Evolutionary conservation across 30 jellyfish, hydroid and myxozoan genomes (phyloP), one percentile per base, ranked within the genome.

Genomic region (Haliclystus octoradiatus): DNA sequence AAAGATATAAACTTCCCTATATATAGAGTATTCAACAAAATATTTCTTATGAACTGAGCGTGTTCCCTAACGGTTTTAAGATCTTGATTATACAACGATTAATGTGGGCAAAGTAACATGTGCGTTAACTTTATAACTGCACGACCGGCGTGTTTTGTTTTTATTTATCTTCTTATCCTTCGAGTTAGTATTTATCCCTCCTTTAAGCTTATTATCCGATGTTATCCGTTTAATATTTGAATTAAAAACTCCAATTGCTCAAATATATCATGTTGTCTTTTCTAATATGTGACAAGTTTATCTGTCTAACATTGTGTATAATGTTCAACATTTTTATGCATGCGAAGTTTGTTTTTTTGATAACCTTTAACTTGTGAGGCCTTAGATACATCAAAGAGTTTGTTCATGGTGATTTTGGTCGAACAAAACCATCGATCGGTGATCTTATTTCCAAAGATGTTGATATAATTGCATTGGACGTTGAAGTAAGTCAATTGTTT

Each of bases 331-430:
- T n/a, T n/a, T n/a, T n/a, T n/a, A n/a, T n/a, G n/a, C n/a, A n/a
- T n/a, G n/a, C n/a, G n/a, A n/a, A n/a, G n/a, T n/a, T n/a, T n/a
- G n/a, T n/a, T n/a, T n/a, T n/a, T n/a, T n/a, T n/a, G n/a, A n/a
- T n/a, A n/a, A n/a, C n/a, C n/a, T n/a, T n/a, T n/a, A n/a, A n/a
- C n/a, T n/a, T 40, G 57, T 5, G 19, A 5, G 19, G 19, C 9
- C 57, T 31, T 24, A 84, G 95, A 26, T 84, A 84, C 60, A 72
- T 84, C 33, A 84, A 84, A 61, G 95, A 84, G 61, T 84, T 84
- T 49, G 95, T 84, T 2, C 95, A 84, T 71, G 93, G 95, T 3
- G 95, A 84, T 66, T 78, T 84, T 50, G 71, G 80, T 14, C 61
- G 95, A 49, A 84, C 95, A 3, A 52, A 33, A 34, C 95, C 95